A percentile compares a stretch with the other conserved stretches of the same genome.
Evolutionary conservation across 2,797 vertebrate genomes (phyloP).

Genomic region (Schizothorax lantsangensis): DNA sequence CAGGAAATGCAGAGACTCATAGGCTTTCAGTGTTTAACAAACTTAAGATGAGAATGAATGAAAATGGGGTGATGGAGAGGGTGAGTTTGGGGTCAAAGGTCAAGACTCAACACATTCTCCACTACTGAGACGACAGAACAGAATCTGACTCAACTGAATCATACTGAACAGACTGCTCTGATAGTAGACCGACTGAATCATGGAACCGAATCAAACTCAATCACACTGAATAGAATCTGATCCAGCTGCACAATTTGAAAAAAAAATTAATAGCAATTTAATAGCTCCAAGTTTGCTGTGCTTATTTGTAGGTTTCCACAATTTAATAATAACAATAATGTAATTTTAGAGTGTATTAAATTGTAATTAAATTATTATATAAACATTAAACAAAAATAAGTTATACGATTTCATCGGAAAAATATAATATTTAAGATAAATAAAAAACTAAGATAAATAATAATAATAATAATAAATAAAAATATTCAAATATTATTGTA

Average conservation of each 20-base stretch:
- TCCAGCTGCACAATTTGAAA: no score
- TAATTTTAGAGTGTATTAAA: no score
- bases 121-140: background rate
- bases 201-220: background rate
- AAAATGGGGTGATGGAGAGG: slow-evolving; percentile 5
- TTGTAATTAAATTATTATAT: background rate
- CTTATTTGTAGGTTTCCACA: background rate
- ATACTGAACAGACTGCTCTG: no score
- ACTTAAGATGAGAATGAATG: background rate
- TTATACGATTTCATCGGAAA: background rate
- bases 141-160: background rate
- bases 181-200: background rate
- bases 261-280: no score
- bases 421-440: background rate
- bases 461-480: background rate
- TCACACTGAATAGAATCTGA: background rate
- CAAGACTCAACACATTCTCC: background rate
- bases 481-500: background rate
- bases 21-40: no score
- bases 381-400: background rate
- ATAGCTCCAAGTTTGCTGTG: background rate
- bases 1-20: background rate
- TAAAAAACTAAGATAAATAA: background rate
- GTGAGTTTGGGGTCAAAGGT: background rate
- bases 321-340: no score